A percentile compares a stretch with the other conserved stretches of the same genome.
phyloP scores from a whole-genome alignment of 92 coral and sea anemone species.

The Chrysogorgia sp. region DNA sequence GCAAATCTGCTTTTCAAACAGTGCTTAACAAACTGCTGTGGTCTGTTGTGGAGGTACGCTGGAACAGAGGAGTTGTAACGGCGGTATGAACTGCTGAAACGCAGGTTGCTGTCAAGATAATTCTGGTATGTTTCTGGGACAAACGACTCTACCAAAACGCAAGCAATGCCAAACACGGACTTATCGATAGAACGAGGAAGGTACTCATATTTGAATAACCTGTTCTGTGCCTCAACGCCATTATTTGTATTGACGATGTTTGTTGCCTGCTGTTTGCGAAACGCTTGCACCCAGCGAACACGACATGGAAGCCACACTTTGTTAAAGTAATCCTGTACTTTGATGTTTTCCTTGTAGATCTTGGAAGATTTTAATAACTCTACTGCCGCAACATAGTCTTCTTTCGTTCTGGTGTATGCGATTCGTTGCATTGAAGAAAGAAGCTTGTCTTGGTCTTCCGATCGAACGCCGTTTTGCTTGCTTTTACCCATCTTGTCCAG shows the following conservation, averaged over 20 bases:
- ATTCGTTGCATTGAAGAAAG: not conserved
- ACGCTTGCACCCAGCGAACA: too few relatives aligned
- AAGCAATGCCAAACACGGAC: slow-evolving; percentile 68
- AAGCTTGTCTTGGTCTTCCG: slow-evolving; percentile 16
- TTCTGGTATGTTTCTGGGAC: slow-evolving; percentile 58
- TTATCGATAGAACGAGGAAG: slow-evolving; percentile 64
- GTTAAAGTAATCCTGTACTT: too few relatives aligned
- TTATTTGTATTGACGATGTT: slow-evolving; percentile 67
- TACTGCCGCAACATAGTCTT: too few relatives aligned
- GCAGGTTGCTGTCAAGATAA: slow-evolving; percentile 61
- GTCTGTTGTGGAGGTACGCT: slow-evolving; percentile 55
- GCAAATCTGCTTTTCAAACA: slow-evolving; percentile 30
- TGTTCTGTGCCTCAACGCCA: slow-evolving; percentile 68
- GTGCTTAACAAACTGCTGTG: slow-evolving; percentile 46
- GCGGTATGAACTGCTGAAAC: slow-evolving; percentile 53
- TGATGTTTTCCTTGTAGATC: too few relatives aligned
- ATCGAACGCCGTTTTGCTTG: slow-evolving; percentile 33
- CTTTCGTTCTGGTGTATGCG: too few relatives aligned
- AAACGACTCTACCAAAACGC: slow-evolving; percentile 61
- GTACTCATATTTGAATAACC: slow-evolving; percentile 61
- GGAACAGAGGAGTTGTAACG: slow-evolving; percentile 34
- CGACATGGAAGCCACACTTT: too few relatives aligned
- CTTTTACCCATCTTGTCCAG: slow-evolving; percentile 32
- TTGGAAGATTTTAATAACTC: too few relatives aligned
- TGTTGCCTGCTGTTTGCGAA: too few relatives aligned